Base-by-base conservation (phyloP, 2,888 invertebrate genomes). In the Machimus atricapillus region DNA sequence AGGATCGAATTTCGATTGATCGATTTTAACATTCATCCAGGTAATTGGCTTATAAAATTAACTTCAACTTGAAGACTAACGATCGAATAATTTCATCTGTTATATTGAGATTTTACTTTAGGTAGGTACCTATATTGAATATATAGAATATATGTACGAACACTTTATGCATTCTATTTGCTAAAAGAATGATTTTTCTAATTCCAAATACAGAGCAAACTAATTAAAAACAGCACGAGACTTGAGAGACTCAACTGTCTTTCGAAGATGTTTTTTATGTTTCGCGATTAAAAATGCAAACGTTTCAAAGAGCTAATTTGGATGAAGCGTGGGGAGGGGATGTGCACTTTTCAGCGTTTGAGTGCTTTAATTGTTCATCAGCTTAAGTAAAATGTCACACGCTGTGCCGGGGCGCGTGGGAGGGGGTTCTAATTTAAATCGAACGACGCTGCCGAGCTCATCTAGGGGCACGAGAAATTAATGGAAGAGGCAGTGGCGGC, bases 301-400 rank as follows among this genome's bases (percentile, higher is more conserved):
- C 52, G 16, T n/a, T 52, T 52, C 52, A 52, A 52, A 52, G 16
- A 52, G 52, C 52, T 52, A 52, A 52, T 52, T 52, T n/a, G 43
- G 14, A 14, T 14, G 14, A 52, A n/a, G n/a, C 52, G 7, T 52
- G 7, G n/a, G 2, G 7, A 16, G 7, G n/a, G 52, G 52, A 52
- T 19, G 52, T 52, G 66, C 66, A 23, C 66, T 66, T 66, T 66
- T 14, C 19, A 66, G 19, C 12, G 66, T 81, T 27, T 31, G 34
- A 81, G 52, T 56, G 34, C 58, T 83, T 66, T 83, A 83, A 83
- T 83, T 83, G 83, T 66, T 83, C 83, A 83, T 83, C 66, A 83
- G 43, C 66, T 73, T 83, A 83, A 83, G 83, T 82, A 82, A 82
- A 56, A 31, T 83, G 83, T 66, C 66, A 66, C 73, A 83, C 73